Percentiles rank a stretch among this genome's conserved stretches.
Evolutionary conservation across 2,797 vertebrate species (phyloP).

Genomic region (Amblyraja radiata): DNA sequence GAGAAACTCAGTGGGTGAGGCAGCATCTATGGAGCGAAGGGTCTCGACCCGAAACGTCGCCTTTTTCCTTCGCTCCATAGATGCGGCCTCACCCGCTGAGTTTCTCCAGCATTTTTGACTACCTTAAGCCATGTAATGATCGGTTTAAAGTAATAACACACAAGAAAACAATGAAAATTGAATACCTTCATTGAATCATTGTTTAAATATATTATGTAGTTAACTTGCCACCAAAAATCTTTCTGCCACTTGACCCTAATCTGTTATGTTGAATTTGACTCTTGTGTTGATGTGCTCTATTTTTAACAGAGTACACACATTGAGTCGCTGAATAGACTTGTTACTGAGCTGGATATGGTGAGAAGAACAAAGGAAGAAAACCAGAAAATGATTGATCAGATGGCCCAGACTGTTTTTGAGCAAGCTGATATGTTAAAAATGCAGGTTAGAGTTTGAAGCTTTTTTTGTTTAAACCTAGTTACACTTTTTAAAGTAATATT

Average conservation of each 20-base stretch:
- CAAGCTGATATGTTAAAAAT: neutral
- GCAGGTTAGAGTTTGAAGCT: slow-evolving; percentile 3
- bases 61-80: no score
- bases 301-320: neutral
- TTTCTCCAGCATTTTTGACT: no score
- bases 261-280: neutral
- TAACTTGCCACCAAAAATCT: neutral
- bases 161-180: neutral
- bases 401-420: neutral
- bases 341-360: neutral
- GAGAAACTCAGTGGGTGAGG: no score
- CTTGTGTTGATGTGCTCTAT: neutral
- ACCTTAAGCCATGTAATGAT: no score
- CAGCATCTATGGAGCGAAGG: no score
- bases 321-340: neutral
- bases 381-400: neutral
- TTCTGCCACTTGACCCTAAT: neutral
- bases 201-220: neutral
- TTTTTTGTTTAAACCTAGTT: neutral
- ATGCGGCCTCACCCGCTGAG: no score
- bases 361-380: slow-evolving; percentile 1
- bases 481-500: no score
- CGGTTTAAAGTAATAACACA: no score
- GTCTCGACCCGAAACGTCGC: no score
- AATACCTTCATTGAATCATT: neutral